Evolutionary conservation across 2,797 vertebrate genomes (phyloP).

Genomic region (Sebastiscus albofasciatus): DNA sequence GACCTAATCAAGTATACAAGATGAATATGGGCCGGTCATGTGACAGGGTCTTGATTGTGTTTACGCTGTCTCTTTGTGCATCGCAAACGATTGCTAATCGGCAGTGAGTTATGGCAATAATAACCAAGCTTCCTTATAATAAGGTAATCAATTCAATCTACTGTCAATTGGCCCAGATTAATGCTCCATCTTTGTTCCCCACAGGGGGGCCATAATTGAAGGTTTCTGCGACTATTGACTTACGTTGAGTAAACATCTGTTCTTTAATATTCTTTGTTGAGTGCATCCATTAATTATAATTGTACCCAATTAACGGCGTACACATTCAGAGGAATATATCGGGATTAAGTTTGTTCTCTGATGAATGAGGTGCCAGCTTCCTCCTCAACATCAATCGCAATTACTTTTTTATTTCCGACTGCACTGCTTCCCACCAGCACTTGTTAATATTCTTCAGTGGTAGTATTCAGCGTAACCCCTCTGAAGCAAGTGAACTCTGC

Average conservation of each 20-base stretch:
- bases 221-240: conserved; percentile 80
- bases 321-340: conserved; percentile 46
- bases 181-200: conserved; percentile 73
- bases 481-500: conserved; percentile 38
- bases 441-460: conserved; percentile 20
- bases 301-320: conserved; percentile 68
- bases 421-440: conserved; percentile 5
- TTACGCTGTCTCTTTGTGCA: conserved; percentile 70
- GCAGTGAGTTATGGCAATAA: conserved; percentile 87
- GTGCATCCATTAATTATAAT: conserved; percentile 77
- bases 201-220: conserved; percentile 76
- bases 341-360: conserved; percentile 54
- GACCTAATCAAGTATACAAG: conserved; percentile 77
- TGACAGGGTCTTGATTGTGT: conserved; percentile 74
- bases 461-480: conserved; percentile 14
- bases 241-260: conserved; percentile 81
- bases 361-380: conserved; percentile 47
- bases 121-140: conserved; percentile 85
- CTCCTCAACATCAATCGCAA: conserved; percentile 44
- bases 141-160: conserved; percentile 85
- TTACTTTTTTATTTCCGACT: conserved; percentile 28
- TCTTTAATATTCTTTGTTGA: conserved; percentile 74
- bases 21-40: conserved; percentile 74
- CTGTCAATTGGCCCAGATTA: conserved; percentile 80
- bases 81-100: conserved; percentile 71